Evolutionary conservation across 2,797 vertebrate genomes (phyloP), one percentile per base, ranked within the genome.

Genomic region (Galagoides demidoff): DNA sequence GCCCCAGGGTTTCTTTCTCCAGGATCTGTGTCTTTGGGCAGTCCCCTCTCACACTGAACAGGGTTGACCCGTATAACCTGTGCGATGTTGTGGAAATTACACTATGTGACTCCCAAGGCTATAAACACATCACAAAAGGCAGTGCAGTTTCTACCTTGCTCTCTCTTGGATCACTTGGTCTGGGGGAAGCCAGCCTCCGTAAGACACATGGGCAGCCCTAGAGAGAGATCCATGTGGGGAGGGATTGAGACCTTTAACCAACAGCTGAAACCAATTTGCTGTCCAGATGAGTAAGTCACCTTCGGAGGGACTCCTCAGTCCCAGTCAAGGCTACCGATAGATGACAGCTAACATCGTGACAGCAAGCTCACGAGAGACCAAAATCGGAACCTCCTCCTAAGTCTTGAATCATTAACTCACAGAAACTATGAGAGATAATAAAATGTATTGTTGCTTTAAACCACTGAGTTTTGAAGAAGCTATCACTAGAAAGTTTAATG

Each of bases 41-140:
- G 57, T 45, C 11, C n/a, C 6, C 4, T 13, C 22, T 55, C 23
- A 22, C 22, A 17, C 0, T 17, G 63, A 25, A 1, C 3, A n/a
- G 61, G 52, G 43, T 49, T 73, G 34, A 64, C 25, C 27, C 25
- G 7, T 31, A 16, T 20, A 29, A 34, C 14, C 55, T n/a, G 12
- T 59, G 10, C 37, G 16, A 7, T n/a, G 27, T 16, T 31, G 37
- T 73, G 22, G 43, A 68, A 76, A 39, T 55, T 61, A 25, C 3
- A 1, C 29, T 10, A 27, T 8, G 37, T 68, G 79, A 27, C 27
- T 49, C 19, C 31, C 29, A 31, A 37, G 57, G 29, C 34, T 31
- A 43, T 52, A 52, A 52, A 52, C 49, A 16, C 6, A 39, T 81
- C 74, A 86, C 31, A 37, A 71, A 39, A 73, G 37, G 25, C 27